phyloP scores from a whole-genome alignment of 1,140 invertebrate genomes.

The Papilio polytes region DNA sequence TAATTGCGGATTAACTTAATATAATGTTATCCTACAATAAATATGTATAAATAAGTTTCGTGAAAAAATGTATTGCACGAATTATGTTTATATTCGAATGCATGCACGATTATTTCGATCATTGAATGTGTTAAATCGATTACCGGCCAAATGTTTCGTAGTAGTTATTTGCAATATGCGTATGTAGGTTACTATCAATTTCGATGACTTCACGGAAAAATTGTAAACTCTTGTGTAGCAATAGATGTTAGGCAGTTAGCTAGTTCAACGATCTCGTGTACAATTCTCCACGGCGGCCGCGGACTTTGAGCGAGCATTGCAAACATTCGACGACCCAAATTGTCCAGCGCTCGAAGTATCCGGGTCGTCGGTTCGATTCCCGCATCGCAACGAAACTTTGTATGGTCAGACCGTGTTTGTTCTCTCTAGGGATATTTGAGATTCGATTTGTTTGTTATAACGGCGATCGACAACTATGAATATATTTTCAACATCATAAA shows the following conservation, averaged over 20 bases:
- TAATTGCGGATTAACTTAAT: too few species aligned
- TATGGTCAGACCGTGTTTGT: constrained; percentile 17
- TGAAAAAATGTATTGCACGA: not conserved
- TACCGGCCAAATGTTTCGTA: constrained; percentile 8
- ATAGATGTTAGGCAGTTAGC: constrained; percentile 26
- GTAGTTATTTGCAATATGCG: constrained; percentile 30
- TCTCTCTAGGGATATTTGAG: constrained; percentile 26
- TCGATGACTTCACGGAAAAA: constrained; percentile 40
- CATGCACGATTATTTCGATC: not conserved
- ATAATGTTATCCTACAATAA: too few species aligned
- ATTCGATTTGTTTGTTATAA: constrained; percentile 16
- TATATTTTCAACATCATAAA: not conserved
- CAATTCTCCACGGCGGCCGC: constrained; percentile 26
- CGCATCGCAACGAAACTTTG: constrained; percentile 32
- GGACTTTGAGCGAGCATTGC: constrained; percentile 32
- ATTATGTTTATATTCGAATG: not conserved
- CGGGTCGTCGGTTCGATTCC: constrained; percentile 33
- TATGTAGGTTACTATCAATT: constrained; percentile 38
- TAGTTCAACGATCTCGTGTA: constrained; percentile 33
- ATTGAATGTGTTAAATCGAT: constrained; percentile 30
- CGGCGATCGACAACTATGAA: not conserved
- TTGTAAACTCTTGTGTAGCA: constrained; percentile 34
- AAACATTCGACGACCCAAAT: constrained; percentile 39
- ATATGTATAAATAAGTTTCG: too few species aligned
- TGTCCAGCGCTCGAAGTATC: constrained; percentile 6